Evolutionary conservation across 2,113 vertebrate genomes (phyloP), one percentile per base, ranked within the genome.

Genomic region (Phalacrocorax pelagicus): DNA sequence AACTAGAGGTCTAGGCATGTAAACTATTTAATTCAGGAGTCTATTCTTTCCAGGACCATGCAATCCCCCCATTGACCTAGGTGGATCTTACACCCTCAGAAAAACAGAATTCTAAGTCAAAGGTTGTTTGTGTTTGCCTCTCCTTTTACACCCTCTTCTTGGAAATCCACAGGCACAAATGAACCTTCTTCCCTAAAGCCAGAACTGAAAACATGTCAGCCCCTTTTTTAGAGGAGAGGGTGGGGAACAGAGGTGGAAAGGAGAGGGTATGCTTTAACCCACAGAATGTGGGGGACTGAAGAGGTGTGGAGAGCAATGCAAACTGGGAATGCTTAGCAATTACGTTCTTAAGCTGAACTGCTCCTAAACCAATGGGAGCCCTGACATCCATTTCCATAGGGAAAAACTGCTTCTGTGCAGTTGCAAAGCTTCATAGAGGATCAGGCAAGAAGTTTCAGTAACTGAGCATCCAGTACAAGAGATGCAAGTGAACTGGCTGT

Each of bases 281-380:
- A 84, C 27, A 51, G 34, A 40, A 32, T 2, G 1, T 8, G 10
- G 32, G 26, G 12, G 17, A 40, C 22, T 3, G 4, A 65, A 82
- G 82, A 81, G 14, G 71, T 6, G 15, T 4, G 15, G n/a, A 84
- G 4, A 58, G 8, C 0, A 2, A 23, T 0, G 2, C 9, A 11
- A 77, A 66, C 12, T 62, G n/a, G 32, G 22, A 84, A 91, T 19
- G 36, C 10, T 46, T 29, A 55, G 15, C 12, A 44, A 71, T 12
- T 44, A 47, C 3, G 21, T 74, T 80, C 83, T 42, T 65, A 61
- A 95, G 61, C 1, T 1, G 1, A 79, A 47, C 6, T 36, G 18
- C 29, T 82, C 26, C 13, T 67, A 70, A 82, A 93, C 13, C 8
- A 82, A 0, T 4, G 5, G 21, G 21, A 92, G 10, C 38, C 14